A percentile compares a stretch with the other conserved stretches of the same genome.
Conservation (phyloP, 2,888 invertebrate genomes). For the Ctenicera cuprea region DNA sequence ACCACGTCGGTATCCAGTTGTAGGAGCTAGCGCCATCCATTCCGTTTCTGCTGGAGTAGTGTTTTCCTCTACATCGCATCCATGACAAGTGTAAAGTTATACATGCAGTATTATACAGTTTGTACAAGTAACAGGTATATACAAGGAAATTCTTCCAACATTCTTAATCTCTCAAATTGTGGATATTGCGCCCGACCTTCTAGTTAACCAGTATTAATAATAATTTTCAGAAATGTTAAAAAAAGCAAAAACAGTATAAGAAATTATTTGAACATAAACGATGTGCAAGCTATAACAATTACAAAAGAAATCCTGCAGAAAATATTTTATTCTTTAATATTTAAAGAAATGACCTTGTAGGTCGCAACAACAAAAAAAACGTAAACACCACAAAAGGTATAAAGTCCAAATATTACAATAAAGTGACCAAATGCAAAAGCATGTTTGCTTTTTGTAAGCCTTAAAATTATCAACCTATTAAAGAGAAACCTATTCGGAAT, state of each 20-base stretch:
- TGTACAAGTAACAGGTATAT: not conserved
- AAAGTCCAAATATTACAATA: constrained; percentile 44
- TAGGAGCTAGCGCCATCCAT: constrained; percentile 24
- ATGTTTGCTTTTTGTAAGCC: too few relatives aligned
- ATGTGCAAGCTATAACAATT: too few relatives aligned
- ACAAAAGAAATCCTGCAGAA: too few relatives aligned
- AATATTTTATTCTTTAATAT: too few relatives aligned
- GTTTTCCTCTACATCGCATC: constrained; percentile 29
- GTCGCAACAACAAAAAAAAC: not conserved
- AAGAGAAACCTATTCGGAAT: too few relatives aligned
- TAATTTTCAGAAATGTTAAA: not conserved
- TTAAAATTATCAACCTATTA: too few relatives aligned
- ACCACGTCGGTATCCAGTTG: constrained; percentile 20
- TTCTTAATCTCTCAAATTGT: not conserved
- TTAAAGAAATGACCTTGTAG: too few relatives aligned
- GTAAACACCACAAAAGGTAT: constrained; percentile 36
- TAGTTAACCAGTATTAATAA: not conserved
- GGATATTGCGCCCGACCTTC: constrained; percentile 25
- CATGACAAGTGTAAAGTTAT: not conserved
- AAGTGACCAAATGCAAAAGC: not conserved
- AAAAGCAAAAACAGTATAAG: not conserved
- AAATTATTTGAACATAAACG: not conserved
- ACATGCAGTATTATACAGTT: constrained; percentile 20
- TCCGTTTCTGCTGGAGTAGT: constrained; percentile 22
- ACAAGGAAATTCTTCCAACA: not conserved